Evolutionary conservation across 2,888 invertebrate genomes (phyloP), one percentile per base, ranked within the genome.

Genomic region (Maniola hyperantus): DNA sequence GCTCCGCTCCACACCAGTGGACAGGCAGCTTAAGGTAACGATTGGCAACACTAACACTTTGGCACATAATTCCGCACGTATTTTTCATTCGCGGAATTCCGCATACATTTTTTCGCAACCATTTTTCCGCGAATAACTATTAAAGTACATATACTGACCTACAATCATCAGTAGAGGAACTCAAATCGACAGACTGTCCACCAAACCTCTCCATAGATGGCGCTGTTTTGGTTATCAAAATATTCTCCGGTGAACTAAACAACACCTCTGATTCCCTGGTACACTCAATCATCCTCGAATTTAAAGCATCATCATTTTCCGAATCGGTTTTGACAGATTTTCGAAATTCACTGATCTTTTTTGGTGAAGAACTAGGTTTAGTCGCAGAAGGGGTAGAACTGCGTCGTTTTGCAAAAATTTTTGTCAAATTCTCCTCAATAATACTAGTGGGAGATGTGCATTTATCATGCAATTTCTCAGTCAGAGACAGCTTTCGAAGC

Each of bases 211-310:
- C 91, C 2, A 81, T 70, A 79, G 91, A 91, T 68, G 92, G 91
- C 79, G 91, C 88, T 70, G 91, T 91, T 64, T 88, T 89, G 0
- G 85, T 87, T 42, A 91, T 89, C 10, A 88, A 73, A 6, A 91
- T 79, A 78, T 84, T 88, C 5, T 88, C 86, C 0, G 87, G 84
- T 0, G 88, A 85, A 1, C 82, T 82, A 54, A 88, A 88, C 0
- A 91, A 72, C 0, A 89, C 74, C 54, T 85, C 82, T 0, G 83
- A 77, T 0, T 76, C 68, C 6, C 64, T 63, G 6, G 11, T 20
- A 20, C 62, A 54, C 0, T 39, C 54, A 1, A 36, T n/a, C 6
- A 59, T 72, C 39, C 71, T 74, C 2, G 76, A 75, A 0, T 73
- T 73, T 5, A 74, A 78, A 0, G 76, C 75, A 0, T 86, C 84